phyloP scores from a whole-genome alignment of 2,113 vertebrate genomes.

The Microtus ochrogaster region DNA sequence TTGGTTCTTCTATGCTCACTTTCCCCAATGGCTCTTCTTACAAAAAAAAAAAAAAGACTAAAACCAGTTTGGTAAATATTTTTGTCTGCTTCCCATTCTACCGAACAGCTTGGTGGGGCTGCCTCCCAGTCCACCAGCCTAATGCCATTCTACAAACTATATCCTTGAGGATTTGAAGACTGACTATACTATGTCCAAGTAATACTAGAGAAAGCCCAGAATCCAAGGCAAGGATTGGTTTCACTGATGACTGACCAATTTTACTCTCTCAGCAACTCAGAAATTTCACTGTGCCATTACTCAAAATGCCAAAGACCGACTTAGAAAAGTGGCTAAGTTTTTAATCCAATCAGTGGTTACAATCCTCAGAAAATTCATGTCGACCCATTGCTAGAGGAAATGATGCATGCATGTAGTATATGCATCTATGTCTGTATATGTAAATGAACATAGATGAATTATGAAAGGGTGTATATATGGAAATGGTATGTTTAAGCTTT shows the following conservation, averaged over 20 bases:
- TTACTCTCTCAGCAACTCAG: not conserved
- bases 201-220: not conserved
- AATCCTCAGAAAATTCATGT: not conserved
- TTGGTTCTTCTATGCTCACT: not conserved
- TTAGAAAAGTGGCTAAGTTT: not conserved
- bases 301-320: not conserved
- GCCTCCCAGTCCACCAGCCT: not conserved
- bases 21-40: not conserved
- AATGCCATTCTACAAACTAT: not conserved
- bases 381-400: not conserved
- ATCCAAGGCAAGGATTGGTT: not conserved
- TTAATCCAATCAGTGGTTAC: slow-evolving; percentile 3
- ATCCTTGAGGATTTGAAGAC: not conserved
- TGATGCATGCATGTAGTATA: too few species aligned
- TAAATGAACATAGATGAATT: too few species aligned
- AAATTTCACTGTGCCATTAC: not conserved
- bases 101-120: not conserved
- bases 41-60: not conserved
- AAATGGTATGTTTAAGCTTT: not conserved
- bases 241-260: not conserved
- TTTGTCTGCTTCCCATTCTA: fast-evolving
- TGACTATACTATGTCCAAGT: not conserved
- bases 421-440: not conserved
- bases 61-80: not conserved
- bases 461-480: too few species aligned